phyloP scores from a whole-genome alignment of 2,888 invertebrate genomes.

The Clistopyga incitator region DNA sequence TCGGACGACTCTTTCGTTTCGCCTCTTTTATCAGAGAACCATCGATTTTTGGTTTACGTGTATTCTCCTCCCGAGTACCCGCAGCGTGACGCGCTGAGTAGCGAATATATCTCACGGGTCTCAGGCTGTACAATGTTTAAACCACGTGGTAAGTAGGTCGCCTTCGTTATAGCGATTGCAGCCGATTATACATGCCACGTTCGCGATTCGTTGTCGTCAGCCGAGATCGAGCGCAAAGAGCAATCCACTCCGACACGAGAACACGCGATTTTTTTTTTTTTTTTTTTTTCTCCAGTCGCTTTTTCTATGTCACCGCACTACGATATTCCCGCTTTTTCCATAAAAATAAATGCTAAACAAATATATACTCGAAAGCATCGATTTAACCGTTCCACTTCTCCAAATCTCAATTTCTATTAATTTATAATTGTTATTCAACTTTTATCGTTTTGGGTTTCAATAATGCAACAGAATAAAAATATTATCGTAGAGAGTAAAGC shows the following conservation, averaged over 20 bases:
- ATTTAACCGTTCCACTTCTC: no score
- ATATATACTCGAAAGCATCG: background rate
- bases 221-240: conserved; percentile 30
- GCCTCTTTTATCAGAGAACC: background rate
- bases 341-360: background rate
- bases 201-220: conserved; percentile 33
- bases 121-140: conserved; percentile 15
- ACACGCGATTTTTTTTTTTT: conserved; percentile 43
- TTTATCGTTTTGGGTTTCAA: background rate
- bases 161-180: conserved; percentile 25
- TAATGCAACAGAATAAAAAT: background rate
- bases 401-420: background rate
- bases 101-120: conserved; percentile 12
- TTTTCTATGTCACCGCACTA: conserved; percentile 19
- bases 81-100: conserved; percentile 32
- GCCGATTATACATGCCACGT: conserved; percentile 46
- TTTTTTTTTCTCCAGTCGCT: no score
- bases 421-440: no score
- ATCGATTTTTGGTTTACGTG: conserved; percentile 10
- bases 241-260: conserved; percentile 12
- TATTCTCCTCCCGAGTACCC: conserved; percentile 42
- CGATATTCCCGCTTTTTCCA: background rate
- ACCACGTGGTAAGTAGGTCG: conserved; percentile 34
- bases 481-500: background rate
- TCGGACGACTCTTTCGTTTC: background rate